Percentiles rank a stretch among this genome's conserved stretches.
phyloP scores from a whole-genome alignment of 2,888 invertebrate genomes.

The Trisateles emortualis region DNA sequence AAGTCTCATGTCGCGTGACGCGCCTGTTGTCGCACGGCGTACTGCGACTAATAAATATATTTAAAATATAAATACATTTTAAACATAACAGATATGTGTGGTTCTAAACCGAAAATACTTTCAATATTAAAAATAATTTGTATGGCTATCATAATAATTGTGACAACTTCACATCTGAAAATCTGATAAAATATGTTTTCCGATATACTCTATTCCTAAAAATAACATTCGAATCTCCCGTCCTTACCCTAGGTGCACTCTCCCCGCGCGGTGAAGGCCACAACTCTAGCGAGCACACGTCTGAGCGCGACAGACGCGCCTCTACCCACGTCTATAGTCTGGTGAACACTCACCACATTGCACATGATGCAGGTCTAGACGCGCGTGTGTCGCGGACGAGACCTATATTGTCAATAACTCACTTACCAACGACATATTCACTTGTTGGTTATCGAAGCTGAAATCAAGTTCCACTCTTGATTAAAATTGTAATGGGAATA shows the following conservation, averaged over 20 bases:
- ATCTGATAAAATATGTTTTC: slow-evolving; percentile 15
- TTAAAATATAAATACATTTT: slow-evolving; percentile 11
- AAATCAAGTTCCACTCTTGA: background rate
- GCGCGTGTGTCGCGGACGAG: slow-evolving; percentile 14
- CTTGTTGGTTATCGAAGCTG: slow-evolving; percentile 11
- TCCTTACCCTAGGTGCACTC: slow-evolving; percentile 11
- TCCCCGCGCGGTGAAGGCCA: slow-evolving; percentile 24
- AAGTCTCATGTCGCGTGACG: slow-evolving; percentile 15
- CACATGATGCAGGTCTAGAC: background rate
- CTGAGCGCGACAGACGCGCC: slow-evolving; percentile 9
- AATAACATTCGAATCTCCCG: slow-evolving; percentile 14
- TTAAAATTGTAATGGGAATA: no score
- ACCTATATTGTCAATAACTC: slow-evolving; percentile 8
- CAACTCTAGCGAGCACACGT: slow-evolving; percentile 3
- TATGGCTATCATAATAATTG: slow-evolving; percentile 19
- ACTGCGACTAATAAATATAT: slow-evolving; percentile 4
- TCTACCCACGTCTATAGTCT: background rate
- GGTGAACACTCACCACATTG: slow-evolving; percentile 5
- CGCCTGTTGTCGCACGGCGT: no score
- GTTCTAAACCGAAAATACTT: slow-evolving; percentile 24
- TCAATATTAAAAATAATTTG: slow-evolving; percentile 21
- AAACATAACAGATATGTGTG: slow-evolving; percentile 18
- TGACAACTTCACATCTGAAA: background rate
- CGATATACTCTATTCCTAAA: slow-evolving; percentile 9
- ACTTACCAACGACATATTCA: slow-evolving; percentile 19